A percentile compares a stretch with the other conserved stretches of the same genome.
These are phyloP conservation scores for Trachelus tabidus DNA, from an alignment of 2,888 invertebrate genomes.

Conservation along the genomic window DNA sequence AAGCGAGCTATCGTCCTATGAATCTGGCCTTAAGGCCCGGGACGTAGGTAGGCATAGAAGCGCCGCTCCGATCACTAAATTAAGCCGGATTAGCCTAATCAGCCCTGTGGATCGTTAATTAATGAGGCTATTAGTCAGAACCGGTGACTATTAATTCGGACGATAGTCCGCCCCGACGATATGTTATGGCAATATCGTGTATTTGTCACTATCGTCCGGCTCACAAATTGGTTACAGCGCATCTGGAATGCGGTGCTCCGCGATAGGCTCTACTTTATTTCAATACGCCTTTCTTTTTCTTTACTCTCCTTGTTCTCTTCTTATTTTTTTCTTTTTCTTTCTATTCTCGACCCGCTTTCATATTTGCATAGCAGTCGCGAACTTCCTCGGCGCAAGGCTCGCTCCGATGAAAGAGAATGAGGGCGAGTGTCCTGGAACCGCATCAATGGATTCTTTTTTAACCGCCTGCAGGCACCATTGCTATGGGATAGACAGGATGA, in stretches of 20 bases:
- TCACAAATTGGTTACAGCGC: slow-evolving; percentile 60
- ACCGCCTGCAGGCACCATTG: slow-evolving; percentile 27
- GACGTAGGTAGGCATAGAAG: slow-evolving; percentile 8
- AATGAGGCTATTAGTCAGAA: slow-evolving; percentile 58
- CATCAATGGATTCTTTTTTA: slow-evolving; percentile 4
- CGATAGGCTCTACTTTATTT: neutral
- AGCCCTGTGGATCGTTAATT: slow-evolving; percentile 56
- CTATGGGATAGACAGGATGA: slow-evolving; percentile 31
- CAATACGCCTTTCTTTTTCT: neutral
- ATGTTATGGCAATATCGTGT: slow-evolving; percentile 59
- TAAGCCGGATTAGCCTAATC: slow-evolving; percentile 58
- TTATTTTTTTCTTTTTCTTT: neutral
- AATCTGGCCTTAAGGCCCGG: slow-evolving; percentile 16
- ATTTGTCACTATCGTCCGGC: slow-evolving; percentile 57
- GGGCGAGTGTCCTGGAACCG: no score
- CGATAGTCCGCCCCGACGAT: slow-evolving; percentile 52
- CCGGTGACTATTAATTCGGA: slow-evolving; percentile 56
- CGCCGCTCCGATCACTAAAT: slow-evolving; percentile 51
- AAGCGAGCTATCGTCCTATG: neutral
- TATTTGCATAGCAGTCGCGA: slow-evolving; percentile 33
- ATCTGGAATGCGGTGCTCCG: slow-evolving; percentile 45
- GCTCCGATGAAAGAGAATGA: neutral
- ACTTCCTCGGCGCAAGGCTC: slow-evolving; percentile 4
- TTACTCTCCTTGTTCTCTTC: neutral
- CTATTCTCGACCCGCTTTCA: neutral